Conservation (phyloP, 2,113 vertebrate genomes). For the Zosterops pallidus region DNA sequence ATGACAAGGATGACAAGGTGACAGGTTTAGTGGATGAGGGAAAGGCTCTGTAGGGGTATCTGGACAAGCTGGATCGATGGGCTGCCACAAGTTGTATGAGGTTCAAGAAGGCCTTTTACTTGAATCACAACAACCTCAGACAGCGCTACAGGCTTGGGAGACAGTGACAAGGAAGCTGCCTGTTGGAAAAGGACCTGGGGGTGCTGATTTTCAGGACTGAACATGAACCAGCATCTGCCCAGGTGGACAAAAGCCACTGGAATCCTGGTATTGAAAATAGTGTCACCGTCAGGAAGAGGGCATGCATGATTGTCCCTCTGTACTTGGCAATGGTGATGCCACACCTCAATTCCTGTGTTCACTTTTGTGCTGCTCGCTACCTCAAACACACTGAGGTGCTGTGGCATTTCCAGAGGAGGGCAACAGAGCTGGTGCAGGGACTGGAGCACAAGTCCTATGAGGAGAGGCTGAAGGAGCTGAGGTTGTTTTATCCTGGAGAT, state of each 20-base stretch:
- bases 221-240: neutral
- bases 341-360: neutral
- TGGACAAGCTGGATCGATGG: neutral
- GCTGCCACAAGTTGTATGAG: neutral
- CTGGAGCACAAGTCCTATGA: neutral
- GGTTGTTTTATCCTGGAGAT: neutral
- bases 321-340: neutral
- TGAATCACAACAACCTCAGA: neutral
- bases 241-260: neutral
- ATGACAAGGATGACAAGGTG: too few relatives aligned
- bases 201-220: neutral
- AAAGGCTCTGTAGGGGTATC: neutral
- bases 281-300: neutral
- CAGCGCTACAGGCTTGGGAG: neutral
- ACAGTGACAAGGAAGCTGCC: neutral
- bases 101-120: neutral
- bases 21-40: neutral
- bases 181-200: neutral
- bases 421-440: neutral
- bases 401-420: neutral
- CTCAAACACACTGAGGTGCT: neutral
- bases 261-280: neutral
- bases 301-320: neutral
- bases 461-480: neutral
- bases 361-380: neutral